These are phyloP conservation scores for Tachysurus vachellii DNA, from an alignment of 2,113 vertebrate species.

Conservation along the genomic window DNA sequence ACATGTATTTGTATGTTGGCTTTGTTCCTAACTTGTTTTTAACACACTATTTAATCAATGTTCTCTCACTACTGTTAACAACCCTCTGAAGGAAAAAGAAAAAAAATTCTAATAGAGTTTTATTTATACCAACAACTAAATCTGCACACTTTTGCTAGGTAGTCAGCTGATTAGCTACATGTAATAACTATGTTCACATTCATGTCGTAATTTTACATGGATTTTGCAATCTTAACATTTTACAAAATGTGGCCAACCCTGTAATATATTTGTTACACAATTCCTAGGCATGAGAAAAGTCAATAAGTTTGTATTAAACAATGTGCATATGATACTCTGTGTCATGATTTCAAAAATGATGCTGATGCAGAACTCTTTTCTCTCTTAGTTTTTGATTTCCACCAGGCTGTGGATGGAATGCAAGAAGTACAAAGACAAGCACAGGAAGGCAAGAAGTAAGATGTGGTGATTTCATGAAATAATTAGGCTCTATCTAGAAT, in stretches of 20 bases:
- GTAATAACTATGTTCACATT: not conserved
- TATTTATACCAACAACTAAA: not conserved
- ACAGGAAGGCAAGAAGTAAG: slow-evolving; percentile 96
- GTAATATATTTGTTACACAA: not conserved
- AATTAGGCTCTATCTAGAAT: not conserved
- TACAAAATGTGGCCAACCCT: too few species aligned
- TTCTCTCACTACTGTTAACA: not conserved
- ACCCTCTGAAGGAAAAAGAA: too few species aligned
- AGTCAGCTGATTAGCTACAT: not conserved
- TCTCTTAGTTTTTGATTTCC: slow-evolving; percentile 93
- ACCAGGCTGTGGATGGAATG: slow-evolving; percentile 93
- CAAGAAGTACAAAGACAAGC: slow-evolving; percentile 95
- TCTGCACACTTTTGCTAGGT: not conserved
- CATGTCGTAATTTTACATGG: too few species aligned
- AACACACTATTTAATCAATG: not conserved
- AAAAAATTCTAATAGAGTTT: not conserved
- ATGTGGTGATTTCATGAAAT: slow-evolving; percentile 7
- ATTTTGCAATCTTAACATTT: too few species aligned
- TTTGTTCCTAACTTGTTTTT: not conserved
- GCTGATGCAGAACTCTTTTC: slow-evolving; percentile 13
- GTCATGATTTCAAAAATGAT: not conserved
- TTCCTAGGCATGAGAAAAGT: not conserved
- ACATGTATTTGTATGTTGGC: not conserved
- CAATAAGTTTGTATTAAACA: not conserved
- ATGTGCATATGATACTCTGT: not conserved